Base-by-base conservation (phyloP, 2,113 vertebrate species). In the Morone saxatilis region DNA sequence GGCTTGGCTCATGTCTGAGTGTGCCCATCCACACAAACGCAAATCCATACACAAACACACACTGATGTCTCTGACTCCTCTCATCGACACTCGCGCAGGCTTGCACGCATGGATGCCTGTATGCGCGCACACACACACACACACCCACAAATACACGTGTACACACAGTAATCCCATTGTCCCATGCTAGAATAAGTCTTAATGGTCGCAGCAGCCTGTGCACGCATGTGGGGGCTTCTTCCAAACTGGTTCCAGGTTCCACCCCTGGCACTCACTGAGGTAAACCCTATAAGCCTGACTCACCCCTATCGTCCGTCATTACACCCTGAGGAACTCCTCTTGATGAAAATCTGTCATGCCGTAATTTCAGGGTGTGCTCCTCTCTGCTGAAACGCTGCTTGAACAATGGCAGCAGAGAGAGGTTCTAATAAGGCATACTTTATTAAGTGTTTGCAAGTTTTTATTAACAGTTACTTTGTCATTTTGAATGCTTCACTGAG, bases 1-100 rank as follows among this genome's bases (percentile, higher is more conserved):
- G 95, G 95, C 90, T 95, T 94, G 94, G 94, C 94, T 91, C 90
- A 89, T 86, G 88, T 87, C 89, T 92, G 85, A 86, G 90, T 90
- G 86, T 92, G 91, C 86, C 92, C 94, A 92, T 93, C 91, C 89
- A 85, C 93, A 93, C 89, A 90, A 84, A 93, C 60, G 71, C 85
- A 71, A 65, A 81, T 56, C 70, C 77, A 75, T 69, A 92, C 83
- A 90, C 79, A 89, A 80, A 86, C 84, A 86, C 83, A 86, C 83
- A 85, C 87, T 86, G 74, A 89, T 61, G 69, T 78, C 86, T 80
- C 71, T 1, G 69, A 85, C 76, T 83, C 48, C 63, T 72, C 71
- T 66, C 84, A 66, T 76, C 66, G 14, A 70, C 79, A 70, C 77
- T 66, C 31, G 1, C 60, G n/a, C 50, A 57, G 45, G 60, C 71